Evolutionary conservation across 2,113 vertebrate species (phyloP), one percentile per base, ranked within the genome.

Genomic region (Dendropsophus ebraccatus): DNA sequence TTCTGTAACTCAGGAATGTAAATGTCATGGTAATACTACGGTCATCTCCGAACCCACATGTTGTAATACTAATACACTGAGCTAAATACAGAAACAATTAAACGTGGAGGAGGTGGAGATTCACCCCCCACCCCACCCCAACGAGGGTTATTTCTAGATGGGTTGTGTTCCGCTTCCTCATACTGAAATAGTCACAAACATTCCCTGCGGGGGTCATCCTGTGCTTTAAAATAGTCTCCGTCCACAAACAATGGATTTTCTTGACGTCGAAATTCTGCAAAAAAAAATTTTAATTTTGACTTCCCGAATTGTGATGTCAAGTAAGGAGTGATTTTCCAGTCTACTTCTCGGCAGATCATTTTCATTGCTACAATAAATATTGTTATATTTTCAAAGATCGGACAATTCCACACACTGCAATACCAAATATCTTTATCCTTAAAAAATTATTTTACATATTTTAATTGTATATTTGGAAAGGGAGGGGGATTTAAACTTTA

Each of bases 131-230:
- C n/a, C n/a, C n/a, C 41, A 41, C 41, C 41, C 47, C 73, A n/a
- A n/a, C 13, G 13, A 50, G 25, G 19, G 14, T 14, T 77, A 52
- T 77, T 30, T 77, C 21, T 65, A 65, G 60, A 25, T 49, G 60
- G 12, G n/a, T 1, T 67, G n/a, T 13, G 13, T 47, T 17, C 37
- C 1, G 37, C 21, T n/a, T 73, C 35, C 35, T 73, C 54, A 5
- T 77, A 19, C 16, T 52, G 5, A 50, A 77, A 50, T 77, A 77
- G 49, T 30, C 49, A 30, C 49, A 49, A 77, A 77, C 49, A 52
- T 32, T 77, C 13, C 2, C 49, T 77, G 74, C 17, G 77, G 30
- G 14, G 30, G 52, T 21, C 17, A 37, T 54, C 54, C 19, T 80
- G 21, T 60, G 32, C 8, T 30, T 16, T 69, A 8, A 32, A 69